Conservation (phyloP, 2,113 vertebrate genomes). For the Lepisosteus osseus region DNA sequence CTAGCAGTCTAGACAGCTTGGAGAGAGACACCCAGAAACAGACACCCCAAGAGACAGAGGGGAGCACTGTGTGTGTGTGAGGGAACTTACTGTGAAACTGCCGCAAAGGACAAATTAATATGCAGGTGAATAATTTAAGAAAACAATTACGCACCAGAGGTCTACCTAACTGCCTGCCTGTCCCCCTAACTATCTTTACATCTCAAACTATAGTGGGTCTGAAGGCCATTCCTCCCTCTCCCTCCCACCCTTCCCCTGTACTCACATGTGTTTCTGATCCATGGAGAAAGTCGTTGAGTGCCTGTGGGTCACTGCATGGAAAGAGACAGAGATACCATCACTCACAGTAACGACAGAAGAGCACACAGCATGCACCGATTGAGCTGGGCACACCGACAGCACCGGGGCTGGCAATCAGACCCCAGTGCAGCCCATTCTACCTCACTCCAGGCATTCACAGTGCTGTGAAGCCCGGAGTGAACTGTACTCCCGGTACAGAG, state of each 20-base stretch:
- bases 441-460: too few species aligned
- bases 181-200: too few species aligned
- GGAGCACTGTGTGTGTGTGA: constrained; percentile 19
- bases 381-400: background rate
- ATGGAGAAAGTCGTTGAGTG: constrained; percentile 78
- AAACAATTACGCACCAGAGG: background rate
- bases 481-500: too few species aligned
- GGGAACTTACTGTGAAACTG: background rate
- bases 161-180: too few species aligned
- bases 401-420: background rate
- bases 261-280: constrained; percentile 78
- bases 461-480: too few species aligned
- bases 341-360: constrained; percentile 2
- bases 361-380: background rate
- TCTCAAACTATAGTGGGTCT: too few species aligned
- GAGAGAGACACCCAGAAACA: background rate
- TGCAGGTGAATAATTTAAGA: constrained; percentile 16
- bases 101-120: too few species aligned
- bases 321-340: constrained; percentile 20
- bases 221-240: background rate
- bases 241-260: constrained; percentile 22
- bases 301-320: constrained; percentile 66
- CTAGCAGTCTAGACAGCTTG: too few species aligned
- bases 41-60: constrained; percentile 16
- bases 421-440: too few species aligned